Base-by-base conservation (phyloP, 2,888 invertebrate genomes). In the Terebella lapidaria region DNA sequence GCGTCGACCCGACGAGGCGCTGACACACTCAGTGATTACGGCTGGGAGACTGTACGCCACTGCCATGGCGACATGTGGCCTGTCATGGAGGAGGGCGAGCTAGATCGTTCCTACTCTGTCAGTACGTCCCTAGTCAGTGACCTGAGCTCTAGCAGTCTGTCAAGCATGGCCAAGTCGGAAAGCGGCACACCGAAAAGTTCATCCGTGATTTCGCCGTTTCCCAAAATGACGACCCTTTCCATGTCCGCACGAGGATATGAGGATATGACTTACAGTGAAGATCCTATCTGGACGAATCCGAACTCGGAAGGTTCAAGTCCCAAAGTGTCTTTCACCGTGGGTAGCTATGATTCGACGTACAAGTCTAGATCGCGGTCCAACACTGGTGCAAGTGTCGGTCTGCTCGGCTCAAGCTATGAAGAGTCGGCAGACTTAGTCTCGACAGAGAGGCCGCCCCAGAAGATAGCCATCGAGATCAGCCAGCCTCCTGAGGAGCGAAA, bases 1-100 rank as follows among this genome's bases (percentile, higher is more conserved):
- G 90, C 90, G 0, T 89, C 89, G 60, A 94, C 92, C 0, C 86
- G 86, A 67, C 86, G 87, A 59, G 95, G 95, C 2, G 91, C 91
- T 1, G 89, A 91, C 75, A 81, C 87, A 56, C 83, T 95, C 2
- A 84, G 86, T 52, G 87, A 89, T 77, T 82, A 87, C 70, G 88
- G 89, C 85, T 83, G 78, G 78, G 77, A 79, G 60, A 87, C 89
- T 71, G 88, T 90, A 3, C 83, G 89, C 58, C 90, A 90, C 22
- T 3, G n/a, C 3, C 59, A 28, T 27, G 18, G 20, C 2, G 45
- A 55, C 20, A 30, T 45, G 70, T 90, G 89, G 85, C 90, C 90
- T 0, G 84, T 90, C 45, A 86, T 89, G 67, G 86, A 87, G 24
- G 25, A 53, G 47, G 47, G 25, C 10, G 42, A 35, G 42, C 42